Evolutionary conservation across 2,888 invertebrate species (phyloP).

Genomic region (Polyploca ridens): DNA sequence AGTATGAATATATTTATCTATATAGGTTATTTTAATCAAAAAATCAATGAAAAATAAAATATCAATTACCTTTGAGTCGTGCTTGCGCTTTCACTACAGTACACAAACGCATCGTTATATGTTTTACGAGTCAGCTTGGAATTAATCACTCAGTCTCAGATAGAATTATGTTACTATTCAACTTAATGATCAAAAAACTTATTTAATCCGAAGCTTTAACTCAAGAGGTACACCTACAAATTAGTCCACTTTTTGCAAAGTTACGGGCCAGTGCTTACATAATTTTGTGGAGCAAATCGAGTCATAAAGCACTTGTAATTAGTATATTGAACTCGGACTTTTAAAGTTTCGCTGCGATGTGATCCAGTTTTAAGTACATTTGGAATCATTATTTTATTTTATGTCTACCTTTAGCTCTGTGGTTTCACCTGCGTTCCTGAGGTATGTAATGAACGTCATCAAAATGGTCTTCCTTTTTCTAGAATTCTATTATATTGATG

Average conservation of each 20-base stretch:
- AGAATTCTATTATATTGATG: too few species aligned
- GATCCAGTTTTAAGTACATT: background rate
- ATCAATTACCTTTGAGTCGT: too few species aligned
- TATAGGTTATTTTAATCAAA: too few species aligned
- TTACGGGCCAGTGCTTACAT: slow-evolving; percentile 36
- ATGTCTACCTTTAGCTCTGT: too few species aligned
- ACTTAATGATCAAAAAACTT: background rate
- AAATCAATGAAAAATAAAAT: too few species aligned
- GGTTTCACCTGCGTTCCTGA: too few species aligned
- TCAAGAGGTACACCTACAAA: background rate
- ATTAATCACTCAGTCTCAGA: background rate
- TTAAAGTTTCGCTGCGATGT: background rate
- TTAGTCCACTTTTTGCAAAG: slow-evolving; percentile 17
- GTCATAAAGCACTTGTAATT: slow-evolving; percentile 21
- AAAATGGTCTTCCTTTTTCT: too few species aligned
- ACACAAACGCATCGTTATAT: background rate
- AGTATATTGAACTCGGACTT: slow-evolving; percentile 32
- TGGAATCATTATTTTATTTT: too few species aligned
- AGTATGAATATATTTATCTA: background rate
- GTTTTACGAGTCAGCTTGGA: background rate
- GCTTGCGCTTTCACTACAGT: background rate
- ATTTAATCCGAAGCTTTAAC: background rate
- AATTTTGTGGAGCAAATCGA: slow-evolving; percentile 38
- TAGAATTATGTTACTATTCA: background rate
- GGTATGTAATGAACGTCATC: too few species aligned